Base-by-base conservation (phyloP, 2,888 invertebrate species). In the Tricholauxania praeusta region DNA sequence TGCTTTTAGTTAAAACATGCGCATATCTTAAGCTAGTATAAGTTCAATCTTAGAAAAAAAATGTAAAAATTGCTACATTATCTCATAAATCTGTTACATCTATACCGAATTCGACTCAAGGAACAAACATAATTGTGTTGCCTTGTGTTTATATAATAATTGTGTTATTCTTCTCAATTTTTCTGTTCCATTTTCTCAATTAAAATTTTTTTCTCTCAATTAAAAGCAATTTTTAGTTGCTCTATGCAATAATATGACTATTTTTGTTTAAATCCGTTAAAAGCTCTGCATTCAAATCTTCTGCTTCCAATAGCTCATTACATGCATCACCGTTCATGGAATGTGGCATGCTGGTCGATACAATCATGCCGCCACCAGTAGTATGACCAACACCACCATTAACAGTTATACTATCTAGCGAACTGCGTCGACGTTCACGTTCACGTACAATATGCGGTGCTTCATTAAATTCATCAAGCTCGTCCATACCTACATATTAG, bases 401-500 rank as follows among this genome's bases (percentile, higher is more conserved):
- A 12, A 84, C 79, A 14, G 83, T 81, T 32, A 83, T 76, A 53
- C 82, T 82, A 71, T 87, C 87, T 17, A 83, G 79, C 6, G 86
- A 84, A 69, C 84, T 85, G 17, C 82, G 85, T 15, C 84, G 82
- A 55, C 83, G 80, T 73, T 86, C 87, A 12, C 87, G 86, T 76
- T 86, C 87, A 3, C 87, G 79, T 7, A 95, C 90, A 79, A 95
- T 93, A 85, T 96, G 96, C 0, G 96, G 96, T 3, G 96, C 95
- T 86, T 96, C 96, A 86, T 95, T 95, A 87, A 96, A 96, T 86
- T 96, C 96, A 82, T 96, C 96, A 72, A 96, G 87, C 86, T 96
- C 96, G 81, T 96, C 96, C 80, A 91, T 89, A 76, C 92, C 92
- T 82, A 85, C 2, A n/a, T 12, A 17, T 17, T 55, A 60, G 19